Base-by-base conservation (phyloP, 2,113 vertebrate species). In the Nothoprocta perdicaria region DNA sequence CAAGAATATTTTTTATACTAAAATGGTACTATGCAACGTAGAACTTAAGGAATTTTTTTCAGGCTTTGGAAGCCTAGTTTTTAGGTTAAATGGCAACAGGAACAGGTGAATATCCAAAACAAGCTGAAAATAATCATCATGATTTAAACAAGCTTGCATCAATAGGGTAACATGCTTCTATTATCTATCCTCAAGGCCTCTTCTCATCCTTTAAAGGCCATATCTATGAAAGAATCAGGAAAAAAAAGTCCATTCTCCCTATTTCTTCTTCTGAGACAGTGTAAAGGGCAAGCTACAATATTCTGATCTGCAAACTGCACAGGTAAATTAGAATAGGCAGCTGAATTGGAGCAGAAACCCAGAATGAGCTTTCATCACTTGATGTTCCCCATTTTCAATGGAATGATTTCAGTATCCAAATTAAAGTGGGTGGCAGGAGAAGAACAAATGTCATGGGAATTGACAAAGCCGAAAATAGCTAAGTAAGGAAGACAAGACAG, bases 1-100 rank as follows among this genome's bases (percentile, higher is more conserved):
- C 60, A 75, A 43, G 55, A 74, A 71, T 93, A 87, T 74, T 89
- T 89, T 71, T 75, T 84, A 61, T 85, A 85, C 81, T 68, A 48
- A 48, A 85, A 43, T 68, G 92, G 85, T 46, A 21, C 40, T 86
- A 62, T 3, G 1, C 9, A 69, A 77, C 77, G 46, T 9, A 43
- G 63, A 65, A 35, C 85, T 45, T 61, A 1, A 65, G 72, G 72
- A 41, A 76, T 26, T 90, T 89, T 38, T 62, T n/a, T 40, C 63
- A 80, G 61, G 58, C 50, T 90, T 46, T 71, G 41, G 3, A 87
- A 89, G 55, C 24, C 55, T 21, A 11, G 33, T 27, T 24, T 69
- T 86, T 74, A 61, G 60, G 81, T 77, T 83, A 83, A 68, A 71
- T 35, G 46, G 75, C 67, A 83, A 50, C 1, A 65, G 24, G 0